These are phyloP conservation scores for Nyctibius bracteatus DNA, from an alignment of 2,113 vertebrate species.

Conservation along the genomic window DNA sequence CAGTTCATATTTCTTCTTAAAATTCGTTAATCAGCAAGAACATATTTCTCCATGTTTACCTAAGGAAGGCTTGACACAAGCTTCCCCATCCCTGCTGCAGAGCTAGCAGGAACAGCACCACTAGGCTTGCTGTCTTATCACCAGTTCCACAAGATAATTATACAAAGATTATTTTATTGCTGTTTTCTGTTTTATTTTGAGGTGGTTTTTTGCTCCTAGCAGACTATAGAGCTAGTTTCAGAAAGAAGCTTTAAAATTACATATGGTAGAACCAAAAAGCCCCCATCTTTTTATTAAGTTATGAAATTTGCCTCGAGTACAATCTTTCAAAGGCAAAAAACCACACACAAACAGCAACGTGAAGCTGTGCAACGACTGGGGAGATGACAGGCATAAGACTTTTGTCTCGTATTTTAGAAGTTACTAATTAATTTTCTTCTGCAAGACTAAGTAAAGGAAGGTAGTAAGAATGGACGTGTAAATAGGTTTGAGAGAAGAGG, in stretches of 20 bases:
- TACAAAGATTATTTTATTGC: background rate
- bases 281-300: background rate
- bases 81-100: background rate
- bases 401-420: background rate
- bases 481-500: background rate
- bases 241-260: background rate
- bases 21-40: background rate
- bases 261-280: background rate
- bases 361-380: background rate
- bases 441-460: background rate
- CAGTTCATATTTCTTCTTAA: accelerated
- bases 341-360: background rate
- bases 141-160: background rate
- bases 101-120: background rate
- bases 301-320: background rate
- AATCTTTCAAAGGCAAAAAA: background rate
- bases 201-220: background rate
- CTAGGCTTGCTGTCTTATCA: accelerated
- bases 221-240: background rate
- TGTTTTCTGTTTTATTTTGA: background rate
- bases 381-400: background rate
- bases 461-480: background rate
- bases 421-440: background rate
- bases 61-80: background rate
- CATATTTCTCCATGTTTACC: accelerated